These are phyloP conservation scores for Xenopus petersii DNA, from an alignment of 2,797 vertebrate genomes.

Conservation along the genomic window DNA sequence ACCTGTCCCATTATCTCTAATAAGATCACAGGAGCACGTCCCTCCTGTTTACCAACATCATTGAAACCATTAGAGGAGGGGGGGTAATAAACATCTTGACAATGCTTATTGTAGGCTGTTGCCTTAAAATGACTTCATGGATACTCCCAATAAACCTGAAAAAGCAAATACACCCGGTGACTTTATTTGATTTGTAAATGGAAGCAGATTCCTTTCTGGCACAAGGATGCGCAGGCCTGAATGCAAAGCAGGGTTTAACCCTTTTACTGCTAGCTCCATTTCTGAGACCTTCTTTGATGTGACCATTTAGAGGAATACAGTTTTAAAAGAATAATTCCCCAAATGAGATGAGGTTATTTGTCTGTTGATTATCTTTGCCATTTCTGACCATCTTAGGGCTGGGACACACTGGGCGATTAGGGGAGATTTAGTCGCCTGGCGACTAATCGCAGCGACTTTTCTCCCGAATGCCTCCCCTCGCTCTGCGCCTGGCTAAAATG, in stretches of 20 bases:
- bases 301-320: no score
- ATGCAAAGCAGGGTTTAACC: neutral
- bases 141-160: neutral
- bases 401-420: no score
- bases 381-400: no score
- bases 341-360: no score
- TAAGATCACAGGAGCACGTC: conserved; percentile 57
- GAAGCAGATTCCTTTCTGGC: neutral
- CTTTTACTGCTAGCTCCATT: neutral
- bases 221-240: neutral
- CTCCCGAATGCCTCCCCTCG: no score
- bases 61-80: conserved; percentile 54
- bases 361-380: no score
- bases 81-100: conserved; percentile 45
- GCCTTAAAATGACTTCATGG: neutral
- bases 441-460: no score
- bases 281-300: no score
- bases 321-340: no score
- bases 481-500: no score
- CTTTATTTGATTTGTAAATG: neutral
- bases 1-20: conserved; percentile 63
- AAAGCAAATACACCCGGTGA: neutral
- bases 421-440: no score
- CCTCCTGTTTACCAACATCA: conserved; percentile 68
- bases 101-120: neutral